A percentile compares a stretch with the other conserved stretches of the same genome.
These are phyloP conservation scores for Carpatolechia fugitivella DNA, from an alignment of 2,888 invertebrate species.

Conservation along the genomic window DNA sequence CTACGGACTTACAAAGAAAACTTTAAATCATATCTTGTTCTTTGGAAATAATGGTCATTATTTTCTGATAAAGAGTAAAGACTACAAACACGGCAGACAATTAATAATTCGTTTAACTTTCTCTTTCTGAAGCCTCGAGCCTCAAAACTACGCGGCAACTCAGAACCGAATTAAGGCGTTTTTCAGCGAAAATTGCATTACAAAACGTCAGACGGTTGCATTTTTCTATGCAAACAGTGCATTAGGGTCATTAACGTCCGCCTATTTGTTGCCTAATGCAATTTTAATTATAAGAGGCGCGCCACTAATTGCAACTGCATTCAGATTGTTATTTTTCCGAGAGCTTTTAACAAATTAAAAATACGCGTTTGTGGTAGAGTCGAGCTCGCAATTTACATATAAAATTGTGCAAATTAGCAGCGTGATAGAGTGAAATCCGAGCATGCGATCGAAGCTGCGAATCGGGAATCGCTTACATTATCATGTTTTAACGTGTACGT, in stretches of 20 bases:
- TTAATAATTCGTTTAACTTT: conserved; percentile 17
- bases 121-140: background rate
- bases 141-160: conserved; percentile 29
- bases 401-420: conserved; percentile 23
- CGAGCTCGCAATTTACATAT: conserved; percentile 28
- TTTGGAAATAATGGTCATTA: too few relatives aligned
- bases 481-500: background rate
- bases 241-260: conserved; percentile 62
- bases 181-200: conserved; percentile 49
- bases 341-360: conserved; percentile 76
- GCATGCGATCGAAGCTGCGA: conserved; percentile 22
- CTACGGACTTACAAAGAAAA: too few relatives aligned
- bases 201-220: conserved; percentile 41
- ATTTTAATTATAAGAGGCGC: conserved; percentile 78
- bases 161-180: conserved; percentile 42
- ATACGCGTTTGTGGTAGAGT: conserved; percentile 31
- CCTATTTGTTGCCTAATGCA: conserved; percentile 70
- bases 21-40: too few relatives aligned
- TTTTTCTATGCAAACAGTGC: conserved; percentile 64
- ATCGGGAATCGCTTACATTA: conserved; percentile 23
- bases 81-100: background rate
- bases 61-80: too few relatives aligned
- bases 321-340: conserved; percentile 72
- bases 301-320: conserved; percentile 64
- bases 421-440: conserved; percentile 27